These are phyloP conservation scores for Odontesthes bonariensis DNA, from an alignment of 2,113 vertebrate genomes.

Conservation along the genomic window DNA sequence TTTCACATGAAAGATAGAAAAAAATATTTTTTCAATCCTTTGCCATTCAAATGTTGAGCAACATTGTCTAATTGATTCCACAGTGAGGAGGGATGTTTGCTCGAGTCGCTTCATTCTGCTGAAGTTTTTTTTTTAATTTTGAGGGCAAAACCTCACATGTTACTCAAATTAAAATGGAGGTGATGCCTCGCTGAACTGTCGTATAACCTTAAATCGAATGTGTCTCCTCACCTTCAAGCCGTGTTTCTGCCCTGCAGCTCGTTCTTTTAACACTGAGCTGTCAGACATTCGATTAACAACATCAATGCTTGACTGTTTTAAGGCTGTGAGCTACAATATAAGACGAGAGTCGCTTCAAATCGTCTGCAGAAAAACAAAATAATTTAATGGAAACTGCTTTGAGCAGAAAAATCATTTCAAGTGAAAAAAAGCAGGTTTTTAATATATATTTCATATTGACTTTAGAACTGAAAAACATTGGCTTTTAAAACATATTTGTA, in stretches of 20 bases:
- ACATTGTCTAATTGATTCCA: slow-evolving; percentile 29
- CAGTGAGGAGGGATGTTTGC: neutral
- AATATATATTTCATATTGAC: slow-evolving; percentile 46
- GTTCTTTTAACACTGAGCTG: neutral
- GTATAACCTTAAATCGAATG: neutral
- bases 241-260: neutral
- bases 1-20: slow-evolving; percentile 54
- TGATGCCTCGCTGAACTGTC: neutral
- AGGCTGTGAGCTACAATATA: neutral
- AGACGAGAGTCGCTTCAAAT: neutral
- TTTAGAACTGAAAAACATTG: slow-evolving; percentile 27
- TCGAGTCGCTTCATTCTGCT: slow-evolving; percentile 8
- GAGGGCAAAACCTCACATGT: too few relatives aligned
- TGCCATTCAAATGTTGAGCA: slow-evolving; percentile 28
- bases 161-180: too few relatives aligned
- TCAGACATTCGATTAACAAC: neutral
- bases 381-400: too few relatives aligned
- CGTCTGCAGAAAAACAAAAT: neutral
- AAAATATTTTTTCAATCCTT: slow-evolving; percentile 43
- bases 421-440: slow-evolving; percentile 1
- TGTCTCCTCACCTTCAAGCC: neutral
- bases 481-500: slow-evolving; percentile 15
- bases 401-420: slow-evolving; percentile 8
- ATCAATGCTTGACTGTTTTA: too few relatives aligned
- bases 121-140: too few relatives aligned